Evolutionary conservation across 2,888 invertebrate genomes (phyloP), one percentile per base, ranked within the genome.

Genomic region (Baronia brevicornis): DNA sequence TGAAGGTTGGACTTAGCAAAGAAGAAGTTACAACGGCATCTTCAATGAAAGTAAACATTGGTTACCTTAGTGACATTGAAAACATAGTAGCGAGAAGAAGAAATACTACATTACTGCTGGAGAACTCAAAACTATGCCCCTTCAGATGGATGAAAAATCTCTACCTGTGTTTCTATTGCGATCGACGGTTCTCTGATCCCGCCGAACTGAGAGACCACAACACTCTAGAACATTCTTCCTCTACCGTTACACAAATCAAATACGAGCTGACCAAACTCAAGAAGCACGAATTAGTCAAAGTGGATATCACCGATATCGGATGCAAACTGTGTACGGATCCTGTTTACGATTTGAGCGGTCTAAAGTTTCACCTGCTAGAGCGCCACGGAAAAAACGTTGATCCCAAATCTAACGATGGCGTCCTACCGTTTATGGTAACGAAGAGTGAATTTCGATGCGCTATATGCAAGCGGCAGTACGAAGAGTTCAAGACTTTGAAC

Each of bases 131-230:
- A 39, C 62, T 82, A 44, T 75, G 70, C 31, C 82, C 82, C 0
- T 84, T 82, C 43, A 66, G 59, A 46, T 80, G 82, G 82, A 60
- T 53, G 52, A 79, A 69, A 44, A 77, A 80, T 45, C 39, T 65
- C 2, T 84, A 69, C 35, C 40, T 70, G 6, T 84, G 84, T 38
- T 67, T 78, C 24, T 77, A 72, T 32, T 84, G 84, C 32, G 68
- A 73, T 3, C 52, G 57, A 14, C 55, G 63, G 17, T 80, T 65
- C 36, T 39, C 54, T 1, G 72, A 80, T 26, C 75, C 74, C 1
- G 56, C 51, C 0, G 40, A 51, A 6, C 38, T 84, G 6, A 59
- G 73, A 30, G 37, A 54, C 1, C 82, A 82, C 33, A 43, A 47
- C 18, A 24, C 33, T 10, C 17, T 33, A 2, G 51, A 61, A 25